Base-by-base conservation (phyloP, 2,113 vertebrate genomes). In the Chaetodon auriga region DNA sequence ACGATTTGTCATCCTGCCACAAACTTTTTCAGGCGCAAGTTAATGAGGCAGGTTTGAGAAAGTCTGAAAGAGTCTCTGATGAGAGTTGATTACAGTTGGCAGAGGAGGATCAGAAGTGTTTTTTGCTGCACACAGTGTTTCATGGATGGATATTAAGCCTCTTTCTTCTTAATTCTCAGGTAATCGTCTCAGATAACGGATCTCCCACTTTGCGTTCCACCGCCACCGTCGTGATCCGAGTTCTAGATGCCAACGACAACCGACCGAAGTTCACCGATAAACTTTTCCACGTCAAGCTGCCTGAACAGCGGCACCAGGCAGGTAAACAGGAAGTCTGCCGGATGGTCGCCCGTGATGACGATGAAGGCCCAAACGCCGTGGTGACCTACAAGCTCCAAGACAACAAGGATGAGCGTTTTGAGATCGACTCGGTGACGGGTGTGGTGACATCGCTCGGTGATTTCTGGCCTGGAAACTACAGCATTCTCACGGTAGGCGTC, bases 211-310 rank as follows among this genome's bases (percentile, higher is more conserved):
- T 97, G n/a, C 94, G 94, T 73, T 97, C 98, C 84, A 97, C 96
- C 57, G 96, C 97, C 86, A 97, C 96, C 36, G 96, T 99, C 0
- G 94, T 99, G 78, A 95, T 99, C 74, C 83, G 91, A 45, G 90
- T 99, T 49, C 78, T 96, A 62, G 98, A 99, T 61, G 94, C 95
- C 82, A 99, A 99, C 0, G 98, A 99, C 95, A 97, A 95, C 60
- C 83, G 92, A 3, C 98, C 98, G 3, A 93, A 88, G 35, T 99
- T 99, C 87, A 95, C 95, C 13, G 96, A 99, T 76, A 99, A 98
- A 76, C 96, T 97, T 38, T 97, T 98, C 92, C 96, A 97, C 53
- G 95, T 99, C 62, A 94, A 95, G 75, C 94, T 98, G 14, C 96
- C 94, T 0, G 96, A 97, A 81, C 95, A 92, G 81, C 89, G 80